phyloP scores from a whole-genome alignment of 2,113 vertebrate species.

The Pedionomus torquatus region DNA sequence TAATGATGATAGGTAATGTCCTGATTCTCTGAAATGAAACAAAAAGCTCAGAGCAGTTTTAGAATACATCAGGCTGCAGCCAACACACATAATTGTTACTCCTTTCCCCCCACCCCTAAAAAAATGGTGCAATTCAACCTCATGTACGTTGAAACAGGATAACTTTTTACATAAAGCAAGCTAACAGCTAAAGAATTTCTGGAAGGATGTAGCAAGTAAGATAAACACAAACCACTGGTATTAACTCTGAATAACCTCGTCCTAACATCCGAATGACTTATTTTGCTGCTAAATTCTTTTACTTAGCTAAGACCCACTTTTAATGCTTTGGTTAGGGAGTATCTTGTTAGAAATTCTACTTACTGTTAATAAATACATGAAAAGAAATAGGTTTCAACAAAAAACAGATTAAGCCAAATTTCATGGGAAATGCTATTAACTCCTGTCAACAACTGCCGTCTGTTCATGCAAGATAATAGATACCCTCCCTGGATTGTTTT shows the following conservation, averaged over 20 bases:
- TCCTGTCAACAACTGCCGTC: constrained; percentile 35
- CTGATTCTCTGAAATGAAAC: background rate
- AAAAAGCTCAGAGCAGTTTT: background rate
- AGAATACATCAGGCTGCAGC: background rate
- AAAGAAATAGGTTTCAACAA: constrained; percentile 7
- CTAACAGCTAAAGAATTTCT: constrained; percentile 4
- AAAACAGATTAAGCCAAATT: constrained; percentile 2
- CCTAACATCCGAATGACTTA: background rate
- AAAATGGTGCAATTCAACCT: background rate
- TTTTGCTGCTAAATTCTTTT: background rate
- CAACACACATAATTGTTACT: background rate
- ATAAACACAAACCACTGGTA: background rate
- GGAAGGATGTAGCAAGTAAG: background rate
- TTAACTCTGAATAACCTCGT: background rate
- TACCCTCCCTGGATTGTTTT: constrained; percentile 23
- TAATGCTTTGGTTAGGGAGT: background rate
- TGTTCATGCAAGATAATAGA: constrained; percentile 48
- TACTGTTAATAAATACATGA: constrained; percentile 16
- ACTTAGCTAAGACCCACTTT: background rate
- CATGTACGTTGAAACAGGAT: background rate
- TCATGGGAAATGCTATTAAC: constrained; percentile 40
- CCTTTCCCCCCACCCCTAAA: background rate
- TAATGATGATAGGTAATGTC: background rate
- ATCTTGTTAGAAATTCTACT: constrained; percentile 36
- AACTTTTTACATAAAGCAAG: background rate